A percentile compares a stretch with the other conserved stretches of the same genome.
Conservation (phyloP, 2,113 vertebrate species). For the Malaclemys terrapin region DNA sequence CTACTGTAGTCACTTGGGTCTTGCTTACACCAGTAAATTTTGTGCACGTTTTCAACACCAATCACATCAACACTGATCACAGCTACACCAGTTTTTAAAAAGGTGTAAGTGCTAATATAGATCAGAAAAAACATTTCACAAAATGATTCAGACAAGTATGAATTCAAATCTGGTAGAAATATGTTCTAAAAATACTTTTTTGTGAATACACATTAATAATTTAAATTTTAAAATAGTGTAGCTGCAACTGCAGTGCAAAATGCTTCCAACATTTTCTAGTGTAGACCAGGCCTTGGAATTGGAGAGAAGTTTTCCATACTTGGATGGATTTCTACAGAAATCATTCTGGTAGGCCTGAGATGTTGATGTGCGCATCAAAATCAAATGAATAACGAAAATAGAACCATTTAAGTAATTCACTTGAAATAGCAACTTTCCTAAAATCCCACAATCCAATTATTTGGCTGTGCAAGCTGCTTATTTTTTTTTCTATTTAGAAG, state of each 20-base stretch:
- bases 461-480: not conserved
- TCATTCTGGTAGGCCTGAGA: not conserved
- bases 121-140: not conserved
- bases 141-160: not conserved
- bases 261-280: not conserved
- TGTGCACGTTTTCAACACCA: not conserved
- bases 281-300: not conserved
- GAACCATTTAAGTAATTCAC: not conserved
- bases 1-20: not conserved
- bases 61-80: not conserved
- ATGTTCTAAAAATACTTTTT: not conserved
- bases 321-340: not conserved
- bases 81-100: not conserved
- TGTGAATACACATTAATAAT: not conserved
- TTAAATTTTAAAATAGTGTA: not conserved
- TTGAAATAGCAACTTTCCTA: not conserved
- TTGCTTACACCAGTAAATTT: not conserved
- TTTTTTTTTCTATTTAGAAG: not conserved
- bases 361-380: not conserved
- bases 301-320: not conserved
- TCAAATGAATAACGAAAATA: conserved; percentile 15
- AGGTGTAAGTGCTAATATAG: not conserved
- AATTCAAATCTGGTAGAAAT: not conserved
- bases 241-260: not conserved
- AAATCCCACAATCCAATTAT: not conserved